Conservation (phyloP, 2,888 invertebrate genomes). For the Standfussiana lucernea region DNA sequence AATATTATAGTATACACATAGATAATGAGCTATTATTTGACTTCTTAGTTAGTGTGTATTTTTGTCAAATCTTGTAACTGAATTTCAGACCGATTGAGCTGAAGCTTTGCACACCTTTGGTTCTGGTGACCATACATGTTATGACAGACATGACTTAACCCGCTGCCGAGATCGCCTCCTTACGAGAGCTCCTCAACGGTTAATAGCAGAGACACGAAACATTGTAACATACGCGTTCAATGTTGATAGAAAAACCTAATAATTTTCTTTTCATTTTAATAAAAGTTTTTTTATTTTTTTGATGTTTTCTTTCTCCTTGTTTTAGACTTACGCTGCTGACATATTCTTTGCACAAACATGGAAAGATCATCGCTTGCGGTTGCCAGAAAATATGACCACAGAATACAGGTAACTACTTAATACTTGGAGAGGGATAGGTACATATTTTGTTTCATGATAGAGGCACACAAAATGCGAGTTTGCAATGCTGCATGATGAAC, state of each 20-base stretch:
- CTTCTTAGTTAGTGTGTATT: neutral
- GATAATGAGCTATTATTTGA: neutral
- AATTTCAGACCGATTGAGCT: neutral
- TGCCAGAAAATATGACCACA: constrained; percentile 98
- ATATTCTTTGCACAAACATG: constrained; percentile 98
- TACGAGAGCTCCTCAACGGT: neutral
- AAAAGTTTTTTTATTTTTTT: neutral
- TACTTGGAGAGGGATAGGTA: neutral
- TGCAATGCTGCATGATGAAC: neutral
- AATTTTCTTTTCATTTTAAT: neutral
- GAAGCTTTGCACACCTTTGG: neutral
- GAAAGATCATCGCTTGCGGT: constrained; percentile 96
- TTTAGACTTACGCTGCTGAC: constrained; percentile 96
- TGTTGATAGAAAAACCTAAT: neutral
- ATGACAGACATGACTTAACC: neutral
- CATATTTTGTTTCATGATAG: neutral
- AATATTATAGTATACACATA: too few relatives aligned
- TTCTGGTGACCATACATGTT: neutral
- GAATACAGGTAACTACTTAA: constrained; percentile 93
- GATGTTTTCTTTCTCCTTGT: constrained; percentile 34
- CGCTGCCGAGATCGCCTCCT: neutral
- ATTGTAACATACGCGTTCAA: neutral
- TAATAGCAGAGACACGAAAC: neutral
- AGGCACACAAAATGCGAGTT: neutral
- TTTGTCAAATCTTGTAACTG: neutral